Evolutionary conservation across 2,888 invertebrate species (phyloP).

Genomic region (Hermodice carunculata): DNA sequence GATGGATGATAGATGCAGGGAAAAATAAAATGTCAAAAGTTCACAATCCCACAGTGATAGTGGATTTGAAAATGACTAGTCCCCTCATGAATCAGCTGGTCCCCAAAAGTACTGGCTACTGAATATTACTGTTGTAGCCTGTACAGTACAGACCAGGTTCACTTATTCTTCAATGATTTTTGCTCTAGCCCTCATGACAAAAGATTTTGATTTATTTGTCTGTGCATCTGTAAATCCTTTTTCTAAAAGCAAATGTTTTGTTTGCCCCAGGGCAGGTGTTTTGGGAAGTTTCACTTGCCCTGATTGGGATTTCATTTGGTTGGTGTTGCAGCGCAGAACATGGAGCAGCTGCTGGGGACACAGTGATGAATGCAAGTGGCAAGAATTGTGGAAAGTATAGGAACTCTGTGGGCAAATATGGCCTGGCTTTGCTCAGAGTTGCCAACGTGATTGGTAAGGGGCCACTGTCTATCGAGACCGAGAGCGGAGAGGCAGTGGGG

Average conservation of each 20-base stretch:
- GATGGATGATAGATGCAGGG: too few species aligned
- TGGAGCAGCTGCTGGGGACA: slow-evolving; percentile 3
- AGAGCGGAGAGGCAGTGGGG: slow-evolving; percentile 9
- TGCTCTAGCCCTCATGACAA: not conserved
- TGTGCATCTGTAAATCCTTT: not conserved
- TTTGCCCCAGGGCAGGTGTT: not conserved
- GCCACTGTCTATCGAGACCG: slow-evolving; percentile 12
- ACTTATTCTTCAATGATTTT: too few species aligned
- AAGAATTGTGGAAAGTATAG: slow-evolving; percentile 38
- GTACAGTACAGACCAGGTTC: too few species aligned
- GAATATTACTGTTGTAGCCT: too few species aligned
- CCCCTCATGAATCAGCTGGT: too few species aligned
- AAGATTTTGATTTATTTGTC: not conserved
- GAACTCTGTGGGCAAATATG: slow-evolving; percentile 15
- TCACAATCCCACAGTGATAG: too few species aligned
- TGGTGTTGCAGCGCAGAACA: slow-evolving; percentile 1
- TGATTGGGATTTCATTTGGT: not conserved
- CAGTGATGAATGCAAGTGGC: slow-evolving; percentile 18
- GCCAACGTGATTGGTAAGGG: slow-evolving; percentile 27
- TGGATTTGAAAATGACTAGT: too few species aligned
- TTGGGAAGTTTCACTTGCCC: not conserved
- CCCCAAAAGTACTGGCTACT: too few species aligned
- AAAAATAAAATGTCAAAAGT: too few species aligned
- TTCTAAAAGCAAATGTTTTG: not conserved
- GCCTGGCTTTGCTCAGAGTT: slow-evolving; percentile 36